These are phyloP conservation scores for Takifugu rubripes DNA, from an alignment of 2,797 vertebrate genomes.

Conservation along the genomic window DNA sequence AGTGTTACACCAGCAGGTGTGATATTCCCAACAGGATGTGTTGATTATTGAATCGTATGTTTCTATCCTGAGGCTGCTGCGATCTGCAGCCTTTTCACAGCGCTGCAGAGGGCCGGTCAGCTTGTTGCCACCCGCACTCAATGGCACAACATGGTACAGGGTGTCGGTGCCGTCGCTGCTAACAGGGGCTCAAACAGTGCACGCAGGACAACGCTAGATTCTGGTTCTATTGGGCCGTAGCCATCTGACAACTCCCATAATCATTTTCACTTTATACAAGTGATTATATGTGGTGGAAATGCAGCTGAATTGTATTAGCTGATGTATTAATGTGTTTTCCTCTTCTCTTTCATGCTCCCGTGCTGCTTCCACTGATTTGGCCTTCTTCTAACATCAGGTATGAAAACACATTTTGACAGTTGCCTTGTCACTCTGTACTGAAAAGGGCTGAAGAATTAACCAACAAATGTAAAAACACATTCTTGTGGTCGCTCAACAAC, in stretches of 20 bases:
- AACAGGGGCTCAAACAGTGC: slow-evolving; percentile 42
- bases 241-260: slow-evolving; percentile 50
- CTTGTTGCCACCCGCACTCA: slow-evolving; percentile 45
- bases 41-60: slow-evolving; percentile 77
- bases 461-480: not conserved
- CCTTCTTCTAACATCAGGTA: slow-evolving; percentile 51
- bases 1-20: slow-evolving; percentile 49
- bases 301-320: not conserved
- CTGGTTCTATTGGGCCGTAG: slow-evolving; percentile 31
- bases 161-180: slow-evolving; percentile 44
- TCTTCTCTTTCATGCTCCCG: slow-evolving; percentile 30
- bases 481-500: not conserved
- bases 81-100: slow-evolving; percentile 57
- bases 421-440: not conserved
- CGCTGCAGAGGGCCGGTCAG: slow-evolving; percentile 48
- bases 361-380: slow-evolving; percentile 4
- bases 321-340: slow-evolving; percentile 25
- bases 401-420: slow-evolving; percentile 25
- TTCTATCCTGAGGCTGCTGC: slow-evolving; percentile 58
- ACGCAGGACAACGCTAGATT: slow-evolving; percentile 44
- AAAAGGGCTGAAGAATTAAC: too few species aligned
- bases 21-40: slow-evolving; percentile 52
- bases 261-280: slow-evolving; percentile 42
- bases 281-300: slow-evolving; percentile 14
- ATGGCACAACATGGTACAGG: slow-evolving; percentile 47